Percentiles rank a stretch among this genome's conserved stretches.
These are phyloP conservation scores for Rhagonycha fulva DNA, from an alignment of 2,888 invertebrate species.

Conservation along the genomic window DNA sequence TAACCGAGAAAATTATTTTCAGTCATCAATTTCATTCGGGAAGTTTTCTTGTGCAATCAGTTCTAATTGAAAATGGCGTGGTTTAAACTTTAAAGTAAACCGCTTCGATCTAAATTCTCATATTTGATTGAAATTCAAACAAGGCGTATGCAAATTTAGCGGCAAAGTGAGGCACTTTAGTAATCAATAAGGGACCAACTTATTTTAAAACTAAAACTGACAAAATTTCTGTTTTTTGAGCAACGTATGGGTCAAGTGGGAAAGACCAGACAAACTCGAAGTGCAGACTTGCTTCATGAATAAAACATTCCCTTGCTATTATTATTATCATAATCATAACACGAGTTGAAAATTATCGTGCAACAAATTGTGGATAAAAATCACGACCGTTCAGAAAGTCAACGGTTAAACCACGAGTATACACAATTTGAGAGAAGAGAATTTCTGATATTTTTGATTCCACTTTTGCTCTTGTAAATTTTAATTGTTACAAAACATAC, in stretches of 20 bases:
- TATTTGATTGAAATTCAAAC: constrained; percentile 2
- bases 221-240: background rate
- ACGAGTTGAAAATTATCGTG: background rate
- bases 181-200: background rate
- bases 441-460: background rate
- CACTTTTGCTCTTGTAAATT: background rate
- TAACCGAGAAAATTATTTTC: constrained; percentile 25
- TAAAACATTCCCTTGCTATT: constrained; percentile 18
- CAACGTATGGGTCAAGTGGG: constrained; percentile 8
- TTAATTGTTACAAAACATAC: background rate
- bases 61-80: background rate
- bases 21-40: background rate
- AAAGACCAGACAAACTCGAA: constrained; percentile 23
- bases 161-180: background rate
- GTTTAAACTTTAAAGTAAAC: background rate
- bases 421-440: background rate
- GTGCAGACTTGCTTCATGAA: constrained; percentile 21
- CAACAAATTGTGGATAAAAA: background rate
- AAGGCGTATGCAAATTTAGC: background rate
- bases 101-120: background rate
- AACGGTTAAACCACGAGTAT: background rate
- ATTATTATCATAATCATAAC: background rate
- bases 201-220: background rate
- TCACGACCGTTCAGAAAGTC: background rate
- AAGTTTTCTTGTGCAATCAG: background rate